Percentiles rank a stretch among this genome's conserved stretches.
These are phyloP conservation scores for Ailurus styani DNA, from an alignment of 2,113 vertebrate genomes.

Conservation along the genomic window DNA sequence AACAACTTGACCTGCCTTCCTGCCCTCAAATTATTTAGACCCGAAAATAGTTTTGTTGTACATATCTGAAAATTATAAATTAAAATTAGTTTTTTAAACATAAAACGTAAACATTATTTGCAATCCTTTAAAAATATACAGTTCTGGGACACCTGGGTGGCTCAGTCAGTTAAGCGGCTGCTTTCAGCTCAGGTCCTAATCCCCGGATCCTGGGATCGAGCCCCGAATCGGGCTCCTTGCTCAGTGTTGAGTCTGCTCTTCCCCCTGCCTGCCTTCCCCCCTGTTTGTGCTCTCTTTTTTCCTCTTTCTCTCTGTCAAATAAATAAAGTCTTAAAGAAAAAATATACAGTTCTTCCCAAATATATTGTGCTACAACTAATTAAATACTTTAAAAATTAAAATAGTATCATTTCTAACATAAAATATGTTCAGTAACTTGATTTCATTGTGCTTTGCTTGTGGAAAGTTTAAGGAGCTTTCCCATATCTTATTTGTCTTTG, in stretches of 20 bases:
- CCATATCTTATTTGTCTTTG: background rate
- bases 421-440: background rate
- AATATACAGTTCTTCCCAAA: background rate
- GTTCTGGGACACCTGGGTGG: background rate
- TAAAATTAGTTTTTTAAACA: background rate
- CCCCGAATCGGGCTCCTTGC: too few relatives aligned
- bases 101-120: background rate
- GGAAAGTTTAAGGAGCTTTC: background rate
- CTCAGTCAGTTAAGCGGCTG: too few relatives aligned
- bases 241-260: too few relatives aligned
- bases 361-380: background rate
- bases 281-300: too few relatives aligned
- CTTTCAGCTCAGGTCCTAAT: too few relatives aligned
- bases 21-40: background rate
- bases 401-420: background rate
- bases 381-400: conserved; percentile 24
- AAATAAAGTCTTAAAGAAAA: background rate
- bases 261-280: too few relatives aligned
- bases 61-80: background rate
- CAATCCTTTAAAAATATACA: background rate
- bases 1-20: background rate
- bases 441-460: background rate
- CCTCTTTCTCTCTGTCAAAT: too few relatives aligned
- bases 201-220: too few relatives aligned
- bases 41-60: background rate